A percentile compares a stretch with the other conserved stretches of the same genome.
These are phyloP conservation scores for Otus sunia DNA, from an alignment of 2,113 vertebrate genomes.

Conservation along the genomic window DNA sequence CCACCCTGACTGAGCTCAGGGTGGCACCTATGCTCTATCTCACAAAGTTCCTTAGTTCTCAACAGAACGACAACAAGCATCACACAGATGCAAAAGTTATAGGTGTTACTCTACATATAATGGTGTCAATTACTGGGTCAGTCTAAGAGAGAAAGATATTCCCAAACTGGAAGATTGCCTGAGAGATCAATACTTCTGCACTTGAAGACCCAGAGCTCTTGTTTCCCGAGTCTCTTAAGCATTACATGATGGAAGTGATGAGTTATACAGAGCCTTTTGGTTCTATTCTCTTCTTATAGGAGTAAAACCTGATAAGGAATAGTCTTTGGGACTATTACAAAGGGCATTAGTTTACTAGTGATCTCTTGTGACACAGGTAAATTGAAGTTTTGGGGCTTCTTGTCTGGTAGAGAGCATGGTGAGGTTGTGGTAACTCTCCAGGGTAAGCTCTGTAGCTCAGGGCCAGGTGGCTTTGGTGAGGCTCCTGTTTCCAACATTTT, in stretches of 20 bases:
- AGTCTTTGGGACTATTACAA: background rate
- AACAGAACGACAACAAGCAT: background rate
- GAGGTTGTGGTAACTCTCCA: fast-evolving
- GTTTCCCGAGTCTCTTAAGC: background rate
- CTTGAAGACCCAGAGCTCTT: background rate
- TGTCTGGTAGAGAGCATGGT: fast-evolving
- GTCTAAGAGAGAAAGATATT: background rate
- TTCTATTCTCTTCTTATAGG: background rate
- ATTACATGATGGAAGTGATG: background rate
- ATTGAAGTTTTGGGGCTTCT: background rate
- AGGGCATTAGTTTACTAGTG: background rate
- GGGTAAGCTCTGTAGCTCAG: background rate
- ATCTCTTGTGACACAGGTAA: background rate
- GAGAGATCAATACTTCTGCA: background rate
- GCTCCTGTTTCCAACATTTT: fast-evolving
- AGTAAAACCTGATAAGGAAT: background rate
- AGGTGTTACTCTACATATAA: background rate
- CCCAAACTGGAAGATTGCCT: background rate
- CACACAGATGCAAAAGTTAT: background rate
- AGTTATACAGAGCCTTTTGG: background rate
- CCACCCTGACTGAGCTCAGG: background rate
- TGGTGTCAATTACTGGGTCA: background rate
- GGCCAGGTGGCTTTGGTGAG: background rate
- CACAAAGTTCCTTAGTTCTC: background rate
- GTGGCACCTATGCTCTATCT: background rate